Percentiles rank a stretch among this genome's conserved stretches.
Conservation (phyloP, 2,113 vertebrate species). For the Anhinga anhinga region DNA sequence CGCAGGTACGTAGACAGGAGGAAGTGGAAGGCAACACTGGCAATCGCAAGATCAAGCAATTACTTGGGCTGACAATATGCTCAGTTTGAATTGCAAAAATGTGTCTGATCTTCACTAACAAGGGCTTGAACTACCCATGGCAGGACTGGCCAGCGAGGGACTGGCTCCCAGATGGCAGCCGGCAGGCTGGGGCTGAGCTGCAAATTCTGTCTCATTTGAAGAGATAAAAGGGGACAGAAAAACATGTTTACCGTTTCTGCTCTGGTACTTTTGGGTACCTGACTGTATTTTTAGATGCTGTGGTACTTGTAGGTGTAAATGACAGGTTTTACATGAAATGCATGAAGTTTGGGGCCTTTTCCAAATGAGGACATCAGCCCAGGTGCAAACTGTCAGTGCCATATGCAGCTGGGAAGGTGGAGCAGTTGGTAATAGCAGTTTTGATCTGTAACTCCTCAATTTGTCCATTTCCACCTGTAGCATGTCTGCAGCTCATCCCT, state of each 20-base stretch:
- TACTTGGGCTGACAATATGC: background rate
- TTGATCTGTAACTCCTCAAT: background rate
- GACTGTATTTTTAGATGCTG: background rate
- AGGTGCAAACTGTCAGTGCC: background rate
- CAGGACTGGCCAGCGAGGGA: background rate
- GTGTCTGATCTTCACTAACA: background rate
- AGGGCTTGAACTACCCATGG: background rate
- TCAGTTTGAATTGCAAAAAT: background rate
- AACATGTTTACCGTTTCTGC: background rate
- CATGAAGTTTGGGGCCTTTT: background rate
- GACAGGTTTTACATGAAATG: background rate
- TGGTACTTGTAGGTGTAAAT: background rate
- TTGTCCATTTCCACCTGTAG: background rate
- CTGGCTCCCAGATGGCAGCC: background rate
- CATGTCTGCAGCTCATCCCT: background rate
- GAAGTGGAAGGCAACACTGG: background rate
- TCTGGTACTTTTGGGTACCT: background rate
- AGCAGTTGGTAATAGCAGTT: background rate
- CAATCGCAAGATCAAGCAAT: background rate
- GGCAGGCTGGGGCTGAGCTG: background rate
- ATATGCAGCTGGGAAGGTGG: background rate
- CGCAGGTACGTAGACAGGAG: background rate
- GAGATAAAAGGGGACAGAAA: background rate
- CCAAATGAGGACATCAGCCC: background rate
- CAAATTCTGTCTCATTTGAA: background rate